Conservation (phyloP, 2,888 invertebrate genomes). For the Microchrysa polita region DNA sequence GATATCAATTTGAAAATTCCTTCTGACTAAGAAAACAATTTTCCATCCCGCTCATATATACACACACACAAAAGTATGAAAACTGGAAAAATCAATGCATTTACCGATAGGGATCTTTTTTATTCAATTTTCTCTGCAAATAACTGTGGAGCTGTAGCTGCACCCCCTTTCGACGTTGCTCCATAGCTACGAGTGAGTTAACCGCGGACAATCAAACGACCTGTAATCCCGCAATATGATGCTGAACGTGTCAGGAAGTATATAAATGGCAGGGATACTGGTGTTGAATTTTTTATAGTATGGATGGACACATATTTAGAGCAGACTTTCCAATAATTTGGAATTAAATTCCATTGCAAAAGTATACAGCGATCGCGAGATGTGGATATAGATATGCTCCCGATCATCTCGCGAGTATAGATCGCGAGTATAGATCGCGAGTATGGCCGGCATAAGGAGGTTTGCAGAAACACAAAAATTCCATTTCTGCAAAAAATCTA, state of each 20-base stretch:
- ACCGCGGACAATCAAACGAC: slow-evolving; percentile 12
- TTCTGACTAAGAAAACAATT: background rate
- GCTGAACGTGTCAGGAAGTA: slow-evolving; percentile 34
- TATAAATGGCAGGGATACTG: slow-evolving; percentile 33
- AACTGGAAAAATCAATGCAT: background rate
- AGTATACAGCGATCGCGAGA: background rate
- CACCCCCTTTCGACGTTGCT: no score
- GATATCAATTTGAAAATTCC: no score
- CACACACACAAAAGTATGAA: no score
- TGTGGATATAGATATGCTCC: slow-evolving; percentile 10
- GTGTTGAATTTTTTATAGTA: slow-evolving; percentile 26
- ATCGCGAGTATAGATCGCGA: no score
- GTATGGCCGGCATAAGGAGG: background rate
- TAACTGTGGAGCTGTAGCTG: no score
- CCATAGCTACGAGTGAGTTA: background rate
- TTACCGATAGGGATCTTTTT: background rate
- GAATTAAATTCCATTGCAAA: slow-evolving; percentile 38
- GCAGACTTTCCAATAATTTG: slow-evolving; percentile 36
- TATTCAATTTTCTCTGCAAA: background rate
- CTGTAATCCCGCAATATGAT: slow-evolving; percentile 1
- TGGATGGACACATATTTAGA: slow-evolving; percentile 10
- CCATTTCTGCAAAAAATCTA: background rate
- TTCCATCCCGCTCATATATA: no score
- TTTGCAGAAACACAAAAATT: background rate
- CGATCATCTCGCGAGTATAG: slow-evolving; percentile 29